Evolutionary conservation across 2,888 invertebrate genomes (phyloP), one percentile per base, ranked within the genome.

Genomic region (Papilio demoleus): DNA sequence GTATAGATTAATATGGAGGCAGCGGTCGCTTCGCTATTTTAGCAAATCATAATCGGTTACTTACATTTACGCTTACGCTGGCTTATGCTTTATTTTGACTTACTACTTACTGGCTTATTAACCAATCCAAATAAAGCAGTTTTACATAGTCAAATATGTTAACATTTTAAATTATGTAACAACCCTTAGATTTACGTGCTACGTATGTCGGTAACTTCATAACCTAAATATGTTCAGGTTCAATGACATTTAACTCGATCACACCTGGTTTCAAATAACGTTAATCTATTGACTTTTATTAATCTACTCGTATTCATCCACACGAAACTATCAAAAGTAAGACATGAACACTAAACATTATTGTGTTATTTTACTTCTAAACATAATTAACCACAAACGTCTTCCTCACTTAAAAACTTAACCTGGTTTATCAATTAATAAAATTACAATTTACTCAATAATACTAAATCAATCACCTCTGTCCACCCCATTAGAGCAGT

Each of bases 141-240:
- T 58, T 47, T 47, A 50, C 24, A 17, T 61, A 50, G 61, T 50
- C 19, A 40, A 50, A 67, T 60, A 66, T 8, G 50, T 66, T 61
- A 65, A 65, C 27, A 47, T 58, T 45, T 34, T 42, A 38, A 67
- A 61, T 60, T 50, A 40, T 14, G 27, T 53, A 27, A 53, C 27
- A 8, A 27, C 27, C 50, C 27, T 24, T 50, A 24, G 27, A 1
- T 12, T 27, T 27, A 50, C 27, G 6, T 50, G 24, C 50, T 27
- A 50, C 50, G 22, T 47, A 19, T 9, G 6, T 22, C 24, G 14
- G 6, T 50, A 1, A 11, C 1, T 50, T 53, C 14, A 53, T 27
- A 53, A 53, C 53, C 53, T 53, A 53, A 27, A 53, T 53, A n/a
- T 53, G 27, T 53, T 14, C 14, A n/a, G 14, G 53, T 24, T 53